Evolutionary conservation across 2,113 vertebrate genomes (phyloP).

Genomic region (Pterocles orientalis): DNA sequence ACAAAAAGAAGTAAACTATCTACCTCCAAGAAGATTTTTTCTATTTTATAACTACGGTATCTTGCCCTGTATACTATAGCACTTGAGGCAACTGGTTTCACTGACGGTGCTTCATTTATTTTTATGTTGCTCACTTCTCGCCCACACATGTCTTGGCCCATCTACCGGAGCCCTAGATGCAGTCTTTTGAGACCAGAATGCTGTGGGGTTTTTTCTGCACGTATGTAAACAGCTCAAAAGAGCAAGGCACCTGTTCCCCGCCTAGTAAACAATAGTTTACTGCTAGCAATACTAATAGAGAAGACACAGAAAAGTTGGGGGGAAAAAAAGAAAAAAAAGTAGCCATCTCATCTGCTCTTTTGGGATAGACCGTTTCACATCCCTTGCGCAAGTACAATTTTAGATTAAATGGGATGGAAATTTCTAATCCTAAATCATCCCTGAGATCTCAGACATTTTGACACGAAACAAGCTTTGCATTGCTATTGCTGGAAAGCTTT

Average conservation of each 20-base stretch:
- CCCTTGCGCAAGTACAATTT: neutral
- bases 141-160: neutral
- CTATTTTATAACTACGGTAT: neutral
- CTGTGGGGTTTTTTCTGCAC: neutral
- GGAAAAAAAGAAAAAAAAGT: neutral
- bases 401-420: neutral
- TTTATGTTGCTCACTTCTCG: neutral
- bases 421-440: neutral
- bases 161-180: neutral
- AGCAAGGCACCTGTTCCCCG: neutral
- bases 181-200: neutral
- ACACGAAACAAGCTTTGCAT: neutral
- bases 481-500: neutral
- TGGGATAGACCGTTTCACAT: too few species aligned
- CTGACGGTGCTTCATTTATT: neutral
- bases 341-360: neutral
- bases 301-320: neutral
- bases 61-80: neutral
- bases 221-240: neutral
- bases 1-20: neutral
- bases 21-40: neutral
- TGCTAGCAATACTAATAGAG: neutral
- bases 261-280: neutral
- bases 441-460: neutral
- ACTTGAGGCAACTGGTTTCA: accelerated